Conservation (phyloP, 2,113 vertebrate genomes). For the Neolamprologus kungweensis region DNA sequence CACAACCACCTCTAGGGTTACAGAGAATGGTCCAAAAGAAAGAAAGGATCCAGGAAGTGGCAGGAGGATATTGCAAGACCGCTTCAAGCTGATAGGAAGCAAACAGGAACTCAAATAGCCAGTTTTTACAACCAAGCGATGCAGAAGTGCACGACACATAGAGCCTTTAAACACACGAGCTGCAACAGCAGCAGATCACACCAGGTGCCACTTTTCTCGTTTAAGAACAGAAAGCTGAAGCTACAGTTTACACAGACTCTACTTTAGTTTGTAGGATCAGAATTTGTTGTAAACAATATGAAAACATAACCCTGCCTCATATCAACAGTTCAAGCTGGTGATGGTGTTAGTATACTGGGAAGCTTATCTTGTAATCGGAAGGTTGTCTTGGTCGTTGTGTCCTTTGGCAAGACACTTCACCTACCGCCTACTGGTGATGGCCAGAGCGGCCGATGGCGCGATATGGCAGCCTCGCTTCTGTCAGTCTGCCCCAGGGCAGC, state of each 20-base stretch:
- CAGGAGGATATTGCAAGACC: neutral
- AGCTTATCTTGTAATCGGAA: neutral
- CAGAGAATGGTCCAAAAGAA: neutral
- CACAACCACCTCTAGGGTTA: neutral
- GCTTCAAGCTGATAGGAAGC: neutral
- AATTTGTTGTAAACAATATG: neutral
- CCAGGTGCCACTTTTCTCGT: neutral
- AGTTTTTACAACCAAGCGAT: neutral
- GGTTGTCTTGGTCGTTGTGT: neutral
- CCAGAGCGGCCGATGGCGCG: rapidly evolving
- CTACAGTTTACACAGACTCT: neutral
- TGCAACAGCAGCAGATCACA: neutral
- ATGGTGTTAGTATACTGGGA: neutral
- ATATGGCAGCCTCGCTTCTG: neutral
- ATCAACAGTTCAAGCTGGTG: neutral
- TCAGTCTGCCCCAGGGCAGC: neutral
- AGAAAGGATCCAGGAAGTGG: neutral
- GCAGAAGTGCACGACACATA: neutral
- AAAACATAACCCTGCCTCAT: neutral
- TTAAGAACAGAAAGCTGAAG: neutral
- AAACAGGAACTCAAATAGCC: neutral
- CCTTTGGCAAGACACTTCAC: neutral
- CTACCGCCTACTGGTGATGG: neutral
- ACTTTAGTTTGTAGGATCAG: neutral
- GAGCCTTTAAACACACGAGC: neutral